phyloP scores from a whole-genome alignment of 2,113 vertebrate species.

The Pipa parva region DNA sequence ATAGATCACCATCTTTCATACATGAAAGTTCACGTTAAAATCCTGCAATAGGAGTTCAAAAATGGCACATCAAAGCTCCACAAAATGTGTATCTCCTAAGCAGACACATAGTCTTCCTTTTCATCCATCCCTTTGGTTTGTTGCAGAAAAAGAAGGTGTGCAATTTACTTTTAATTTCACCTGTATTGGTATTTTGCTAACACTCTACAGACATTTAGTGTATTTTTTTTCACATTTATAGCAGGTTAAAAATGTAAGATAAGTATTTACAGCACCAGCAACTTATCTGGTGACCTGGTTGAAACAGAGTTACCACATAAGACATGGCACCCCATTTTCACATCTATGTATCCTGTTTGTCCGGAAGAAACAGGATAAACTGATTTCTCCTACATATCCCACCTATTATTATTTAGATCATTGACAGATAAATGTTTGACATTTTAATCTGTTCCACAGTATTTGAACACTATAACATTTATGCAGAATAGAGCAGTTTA shows the following conservation, averaged over 20 bases:
- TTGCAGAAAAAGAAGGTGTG: neutral
- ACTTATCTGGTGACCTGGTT: neutral
- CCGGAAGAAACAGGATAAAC: neutral
- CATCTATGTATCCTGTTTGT: neutral
- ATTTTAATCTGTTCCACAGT: neutral
- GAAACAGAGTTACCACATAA: slow-evolving; percentile 17
- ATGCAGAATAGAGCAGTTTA: no score
- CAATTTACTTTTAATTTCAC: neutral
- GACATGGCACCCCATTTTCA: neutral
- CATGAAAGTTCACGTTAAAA: neutral
- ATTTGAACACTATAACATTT: no score
- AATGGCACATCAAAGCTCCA: slow-evolving; percentile 25
- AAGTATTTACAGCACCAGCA: slow-evolving; percentile 11
- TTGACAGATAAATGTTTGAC: neutral
- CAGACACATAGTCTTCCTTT: neutral
- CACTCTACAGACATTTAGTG: slow-evolving; percentile 4
- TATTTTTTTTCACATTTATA: slow-evolving; percentile 32
- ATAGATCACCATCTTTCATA: neutral
- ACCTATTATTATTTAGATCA: neutral
- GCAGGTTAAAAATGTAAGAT: slow-evolving; percentile 46
- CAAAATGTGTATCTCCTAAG: slow-evolving; percentile 1
- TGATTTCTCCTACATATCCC: neutral
- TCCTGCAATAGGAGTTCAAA: slow-evolving; percentile 2
- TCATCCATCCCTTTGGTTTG: slow-evolving; percentile 37
- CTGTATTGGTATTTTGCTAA: slow-evolving; percentile 2